phyloP scores from a whole-genome alignment of 1,140 invertebrate genomes.

The Drosophila lini region DNA sequence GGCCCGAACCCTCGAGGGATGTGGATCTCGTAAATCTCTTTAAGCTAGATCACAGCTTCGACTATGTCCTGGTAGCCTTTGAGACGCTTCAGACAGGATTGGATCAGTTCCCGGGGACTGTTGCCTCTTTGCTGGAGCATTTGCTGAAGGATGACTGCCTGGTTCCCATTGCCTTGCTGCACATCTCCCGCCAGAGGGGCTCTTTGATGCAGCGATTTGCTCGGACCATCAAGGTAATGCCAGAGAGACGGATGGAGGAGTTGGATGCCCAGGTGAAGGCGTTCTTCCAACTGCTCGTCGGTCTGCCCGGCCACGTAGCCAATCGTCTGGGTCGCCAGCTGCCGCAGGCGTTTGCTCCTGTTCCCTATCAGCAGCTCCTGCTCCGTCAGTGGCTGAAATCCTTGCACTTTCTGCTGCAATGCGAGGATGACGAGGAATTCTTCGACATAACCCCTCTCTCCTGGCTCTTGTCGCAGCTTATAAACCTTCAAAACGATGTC shows the following conservation, averaged over 20 bases:
- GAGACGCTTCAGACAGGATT: slow-evolving; percentile 52
- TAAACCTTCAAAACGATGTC: slow-evolving; percentile 84
- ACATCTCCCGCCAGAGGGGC: slow-evolving; percentile 53
- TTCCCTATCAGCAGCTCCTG: slow-evolving; percentile 87
- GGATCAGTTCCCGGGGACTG: slow-evolving; percentile 23
- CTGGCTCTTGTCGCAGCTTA: slow-evolving; percentile 87
- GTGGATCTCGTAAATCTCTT: slow-evolving; percentile 68
- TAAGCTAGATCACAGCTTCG: slow-evolving; percentile 70
- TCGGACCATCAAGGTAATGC: slow-evolving; percentile 55
- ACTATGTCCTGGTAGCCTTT: slow-evolving; percentile 54
- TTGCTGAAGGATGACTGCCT: slow-evolving; percentile 62
- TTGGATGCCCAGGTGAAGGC: slow-evolving; percentile 70
- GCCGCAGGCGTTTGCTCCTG: slow-evolving; percentile 86
- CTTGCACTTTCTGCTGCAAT: slow-evolving; percentile 86
- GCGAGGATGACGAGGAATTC: slow-evolving; percentile 56
- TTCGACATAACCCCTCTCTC: slow-evolving; percentile 85
- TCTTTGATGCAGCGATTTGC: slow-evolving; percentile 53
- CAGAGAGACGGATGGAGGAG: slow-evolving; percentile 56
- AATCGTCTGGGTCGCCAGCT: slow-evolving; percentile 87
- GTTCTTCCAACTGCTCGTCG: slow-evolving; percentile 87
- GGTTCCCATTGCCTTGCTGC: slow-evolving; percentile 56
- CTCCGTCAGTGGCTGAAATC: slow-evolving; percentile 86
- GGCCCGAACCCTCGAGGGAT: slow-evolving; percentile 82
- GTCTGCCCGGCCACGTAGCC: slow-evolving; percentile 88
- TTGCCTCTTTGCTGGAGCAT: slow-evolving; percentile 26